Evolutionary conservation across 2,113 vertebrate species (phyloP).

Genomic region (Butorides virescens): DNA sequence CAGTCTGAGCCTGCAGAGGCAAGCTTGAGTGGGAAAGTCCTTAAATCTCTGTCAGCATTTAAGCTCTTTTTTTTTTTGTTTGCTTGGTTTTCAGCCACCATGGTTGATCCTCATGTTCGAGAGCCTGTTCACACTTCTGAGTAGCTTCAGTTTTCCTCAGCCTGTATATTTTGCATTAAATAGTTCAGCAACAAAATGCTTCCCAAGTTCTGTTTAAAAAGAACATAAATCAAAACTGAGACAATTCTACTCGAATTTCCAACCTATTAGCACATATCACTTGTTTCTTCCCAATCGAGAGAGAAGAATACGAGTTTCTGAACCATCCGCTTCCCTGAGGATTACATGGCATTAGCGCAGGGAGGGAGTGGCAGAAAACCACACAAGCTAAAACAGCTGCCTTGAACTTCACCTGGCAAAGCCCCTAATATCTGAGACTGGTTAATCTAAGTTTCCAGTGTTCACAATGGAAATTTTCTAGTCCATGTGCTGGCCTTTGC

Average conservation of each 20-base stretch:
- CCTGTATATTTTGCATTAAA: not conserved
- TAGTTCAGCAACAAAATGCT: not conserved
- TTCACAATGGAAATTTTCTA: not conserved
- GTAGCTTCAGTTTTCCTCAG: not conserved
- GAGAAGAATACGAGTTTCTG: not conserved
- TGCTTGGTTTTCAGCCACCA: not conserved
- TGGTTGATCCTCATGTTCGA: not conserved
- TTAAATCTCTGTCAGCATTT: not conserved
- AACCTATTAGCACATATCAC: not conserved
- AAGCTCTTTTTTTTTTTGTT: not conserved
- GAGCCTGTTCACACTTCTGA: not conserved
- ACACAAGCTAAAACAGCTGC: not conserved
- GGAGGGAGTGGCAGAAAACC: not conserved
- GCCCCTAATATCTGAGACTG: fast-evolving
- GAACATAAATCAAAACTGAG: not conserved
- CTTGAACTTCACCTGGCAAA: not conserved
- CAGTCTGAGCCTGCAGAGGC: not conserved
- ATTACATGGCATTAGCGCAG: not conserved
- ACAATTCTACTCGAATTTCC: not conserved
- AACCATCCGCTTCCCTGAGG: not conserved
- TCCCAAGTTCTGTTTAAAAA: not conserved
- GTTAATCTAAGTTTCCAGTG: not conserved
- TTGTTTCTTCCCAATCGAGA: not conserved
- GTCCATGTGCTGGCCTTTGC: not conserved
- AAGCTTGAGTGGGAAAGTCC: not conserved